Evolutionary conservation across 1,140 invertebrate species (phyloP).

Genomic region (Bradysia coprophila): DNA sequence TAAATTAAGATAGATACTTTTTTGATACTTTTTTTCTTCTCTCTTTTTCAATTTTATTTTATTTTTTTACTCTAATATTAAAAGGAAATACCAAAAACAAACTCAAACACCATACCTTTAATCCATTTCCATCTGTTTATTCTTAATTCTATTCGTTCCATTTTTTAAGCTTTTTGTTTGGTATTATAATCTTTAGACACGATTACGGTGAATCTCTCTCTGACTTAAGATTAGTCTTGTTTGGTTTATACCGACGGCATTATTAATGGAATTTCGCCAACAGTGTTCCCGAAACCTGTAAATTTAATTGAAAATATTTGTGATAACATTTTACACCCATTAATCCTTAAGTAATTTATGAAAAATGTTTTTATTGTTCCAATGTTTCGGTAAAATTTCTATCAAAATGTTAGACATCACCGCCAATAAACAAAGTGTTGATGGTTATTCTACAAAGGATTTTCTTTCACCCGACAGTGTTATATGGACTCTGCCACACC

Average conservation of each 20-base stretch:
- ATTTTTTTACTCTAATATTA: background rate
- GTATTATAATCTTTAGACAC: too few relatives aligned
- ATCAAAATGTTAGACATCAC: background rate
- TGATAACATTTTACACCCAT: too few relatives aligned
- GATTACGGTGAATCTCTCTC: too few relatives aligned
- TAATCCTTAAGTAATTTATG: too few relatives aligned
- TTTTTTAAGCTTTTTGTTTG: background rate
- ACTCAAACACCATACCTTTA: background rate
- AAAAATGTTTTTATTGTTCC: too few relatives aligned
- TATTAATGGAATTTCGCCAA: too few relatives aligned
- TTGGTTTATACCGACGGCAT: too few relatives aligned
- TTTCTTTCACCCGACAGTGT: background rate
- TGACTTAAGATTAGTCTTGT: too few relatives aligned
- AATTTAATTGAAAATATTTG: too few relatives aligned
- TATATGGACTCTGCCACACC: background rate
- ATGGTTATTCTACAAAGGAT: background rate
- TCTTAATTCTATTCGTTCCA: conserved; percentile 1
- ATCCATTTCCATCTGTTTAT: conserved; percentile 2
- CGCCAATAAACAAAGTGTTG: background rate
- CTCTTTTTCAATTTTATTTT: background rate
- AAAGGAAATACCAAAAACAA: background rate
- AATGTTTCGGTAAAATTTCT: conserved; percentile 1
- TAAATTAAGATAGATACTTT: background rate
- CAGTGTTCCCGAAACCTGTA: too few relatives aligned
- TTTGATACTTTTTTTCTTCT: background rate